A percentile compares a stretch with the other conserved stretches of the same genome.
These are phyloP conservation scores for Zhuqinia jingwanae DNA, from an alignment of 2,888 invertebrate genomes.

Conservation along the genomic window DNA sequence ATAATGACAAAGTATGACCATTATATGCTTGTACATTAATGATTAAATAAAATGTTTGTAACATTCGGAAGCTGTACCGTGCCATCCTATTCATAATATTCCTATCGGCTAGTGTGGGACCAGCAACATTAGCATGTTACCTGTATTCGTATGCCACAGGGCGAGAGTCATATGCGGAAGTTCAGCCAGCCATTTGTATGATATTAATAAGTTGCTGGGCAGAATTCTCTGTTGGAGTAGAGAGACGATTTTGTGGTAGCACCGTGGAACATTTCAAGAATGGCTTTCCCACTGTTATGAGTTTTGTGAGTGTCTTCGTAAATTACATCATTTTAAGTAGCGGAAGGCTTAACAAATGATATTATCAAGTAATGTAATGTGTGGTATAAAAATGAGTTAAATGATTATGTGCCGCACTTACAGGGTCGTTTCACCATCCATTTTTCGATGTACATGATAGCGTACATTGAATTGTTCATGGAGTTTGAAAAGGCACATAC, in stretches of 20 bases:
- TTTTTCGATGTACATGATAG: conserved; percentile 21
- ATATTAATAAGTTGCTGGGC: conserved; percentile 61
- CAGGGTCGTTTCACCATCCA: conserved; percentile 58
- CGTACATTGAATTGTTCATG: conserved; percentile 39
- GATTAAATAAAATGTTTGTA: background rate
- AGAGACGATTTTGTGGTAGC: conserved; percentile 33
- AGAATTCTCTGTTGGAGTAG: conserved; percentile 51
- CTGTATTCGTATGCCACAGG: conserved; percentile 42
- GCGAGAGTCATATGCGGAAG: conserved; percentile 33
- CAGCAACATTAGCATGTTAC: conserved; percentile 41
- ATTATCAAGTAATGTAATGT: background rate
- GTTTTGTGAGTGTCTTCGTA: conserved; percentile 41
- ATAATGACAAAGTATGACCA: background rate
- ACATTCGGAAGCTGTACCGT: conserved; percentile 41
- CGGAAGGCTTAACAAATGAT: background rate
- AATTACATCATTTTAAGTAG: background rate
- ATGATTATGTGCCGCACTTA: background rate
- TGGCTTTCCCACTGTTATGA: conserved; percentile 49
- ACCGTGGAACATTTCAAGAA: conserved; percentile 27
- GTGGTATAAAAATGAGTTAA: background rate
- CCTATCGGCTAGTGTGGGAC: conserved; percentile 57
- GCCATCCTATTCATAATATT: conserved; percentile 52
- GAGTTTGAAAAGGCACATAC: conserved; percentile 49
- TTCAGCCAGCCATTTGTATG: conserved; percentile 58
- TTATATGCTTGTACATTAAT: background rate